These are phyloP conservation scores for Centropristis striata DNA, from an alignment of 2,113 vertebrate species.

Conservation along the genomic window DNA sequence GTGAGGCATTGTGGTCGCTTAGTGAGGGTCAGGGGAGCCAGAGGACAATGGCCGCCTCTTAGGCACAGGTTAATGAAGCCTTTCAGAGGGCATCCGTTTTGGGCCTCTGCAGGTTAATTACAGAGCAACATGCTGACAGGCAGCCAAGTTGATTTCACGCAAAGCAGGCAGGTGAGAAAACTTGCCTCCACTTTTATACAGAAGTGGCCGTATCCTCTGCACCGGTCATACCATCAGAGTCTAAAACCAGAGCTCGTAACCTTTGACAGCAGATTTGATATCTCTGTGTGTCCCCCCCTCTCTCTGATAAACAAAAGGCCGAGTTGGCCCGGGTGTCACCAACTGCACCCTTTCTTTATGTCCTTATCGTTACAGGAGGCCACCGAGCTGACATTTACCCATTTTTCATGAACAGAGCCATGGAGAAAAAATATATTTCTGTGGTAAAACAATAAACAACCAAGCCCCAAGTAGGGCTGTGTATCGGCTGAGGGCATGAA, in stretches of 20 bases:
- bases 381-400: constrained; percentile 74
- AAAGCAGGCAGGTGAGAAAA: constrained; percentile 55
- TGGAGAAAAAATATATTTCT: constrained; percentile 36
- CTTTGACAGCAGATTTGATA: constrained; percentile 41
- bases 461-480: no score
- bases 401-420: constrained; percentile 71
- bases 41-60: constrained; percentile 68
- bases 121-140: constrained; percentile 58
- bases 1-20: constrained; percentile 28
- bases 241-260: background rate
- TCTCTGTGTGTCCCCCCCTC: constrained; percentile 11
- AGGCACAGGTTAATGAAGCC: constrained; percentile 78
- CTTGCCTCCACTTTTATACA: background rate
- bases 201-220: background rate
- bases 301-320: constrained; percentile 47
- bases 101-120: constrained; percentile 78
- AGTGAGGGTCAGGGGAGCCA: constrained; percentile 20
- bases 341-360: constrained; percentile 53
- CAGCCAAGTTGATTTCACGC: constrained; percentile 60
- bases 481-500: constrained; percentile 12
- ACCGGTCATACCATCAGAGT: background rate
- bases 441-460: constrained; percentile 58
- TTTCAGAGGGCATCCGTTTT: constrained; percentile 59
- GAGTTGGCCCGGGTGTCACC: constrained; percentile 15
- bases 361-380: constrained; percentile 59